Percentiles rank a stretch among this genome's conserved stretches.
Conservation (phyloP, 1,140 invertebrate genomes). For the Drosophila eugracilis region DNA sequence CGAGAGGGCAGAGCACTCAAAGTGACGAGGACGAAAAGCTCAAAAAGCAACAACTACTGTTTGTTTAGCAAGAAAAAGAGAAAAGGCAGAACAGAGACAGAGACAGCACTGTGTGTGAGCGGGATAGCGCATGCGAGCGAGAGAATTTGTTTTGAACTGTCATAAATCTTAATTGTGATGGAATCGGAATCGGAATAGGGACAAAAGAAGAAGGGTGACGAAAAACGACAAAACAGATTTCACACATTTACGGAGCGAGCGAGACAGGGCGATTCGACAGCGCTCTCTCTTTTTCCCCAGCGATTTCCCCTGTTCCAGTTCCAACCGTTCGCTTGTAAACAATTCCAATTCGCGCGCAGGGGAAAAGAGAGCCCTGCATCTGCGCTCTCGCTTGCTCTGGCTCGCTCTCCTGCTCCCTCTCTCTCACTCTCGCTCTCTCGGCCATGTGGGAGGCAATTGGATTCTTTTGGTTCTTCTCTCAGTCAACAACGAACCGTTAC, state of each 20-base stretch:
- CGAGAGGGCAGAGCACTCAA: constrained; percentile 34
- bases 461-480: constrained; percentile 12
- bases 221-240: constrained; percentile 52
- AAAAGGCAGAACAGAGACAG: constrained; percentile 45
- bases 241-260: constrained; percentile 28
- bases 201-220: constrained; percentile 38
- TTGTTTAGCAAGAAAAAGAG: constrained; percentile 48
- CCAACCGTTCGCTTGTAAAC: constrained; percentile 64
- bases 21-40: constrained; percentile 46
- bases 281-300: constrained; percentile 2
- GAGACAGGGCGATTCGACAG: constrained; percentile 12
- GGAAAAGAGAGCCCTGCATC: constrained; percentile 52
- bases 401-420: constrained; percentile 8
- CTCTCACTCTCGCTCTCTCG: constrained; percentile 19
- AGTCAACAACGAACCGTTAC: constrained; percentile 76
- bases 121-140: constrained; percentile 71
- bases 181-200: constrained; percentile 62
- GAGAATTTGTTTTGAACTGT: constrained; percentile 82
- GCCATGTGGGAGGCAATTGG: neutral
- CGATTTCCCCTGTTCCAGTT: constrained; percentile 58
- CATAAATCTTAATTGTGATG: constrained; percentile 84
- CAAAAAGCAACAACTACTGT: constrained; percentile 43
- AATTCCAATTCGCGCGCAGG: constrained; percentile 67
- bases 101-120: constrained; percentile 47
- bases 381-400: constrained; percentile 4